A percentile compares a stretch with the other conserved stretches of the same genome.
Conservation (phyloP, 2,888 invertebrate species). For the Miltochrista miniata region DNA sequence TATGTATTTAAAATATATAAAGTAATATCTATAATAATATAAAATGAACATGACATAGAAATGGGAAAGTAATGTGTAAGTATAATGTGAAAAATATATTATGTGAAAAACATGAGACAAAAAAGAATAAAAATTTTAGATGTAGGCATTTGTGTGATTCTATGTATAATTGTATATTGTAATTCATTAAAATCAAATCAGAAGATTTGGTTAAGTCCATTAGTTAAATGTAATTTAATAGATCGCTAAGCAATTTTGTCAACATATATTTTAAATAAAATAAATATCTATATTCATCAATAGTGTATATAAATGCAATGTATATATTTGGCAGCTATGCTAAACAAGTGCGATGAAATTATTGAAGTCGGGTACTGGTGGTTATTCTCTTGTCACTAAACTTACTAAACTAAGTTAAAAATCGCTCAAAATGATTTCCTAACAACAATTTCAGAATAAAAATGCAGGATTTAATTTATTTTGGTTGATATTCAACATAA, state of each 20-base stretch:
- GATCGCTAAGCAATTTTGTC: conserved; percentile 14
- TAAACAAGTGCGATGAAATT: conserved; percentile 13
- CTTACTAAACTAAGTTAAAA: no score
- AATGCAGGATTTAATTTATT: no score
- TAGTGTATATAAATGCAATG: conserved; percentile 23
- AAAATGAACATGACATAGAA: not conserved
- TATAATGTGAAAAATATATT: conserved; percentile 18
- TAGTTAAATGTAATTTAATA: conserved; percentile 38
- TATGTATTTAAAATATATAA: not conserved
- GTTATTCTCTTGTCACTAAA: no score
- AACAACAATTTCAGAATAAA: no score
- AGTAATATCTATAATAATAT: not conserved
- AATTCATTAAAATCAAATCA: conserved; percentile 36
- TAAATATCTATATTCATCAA: conserved; percentile 5
- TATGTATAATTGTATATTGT: conserved; percentile 23
- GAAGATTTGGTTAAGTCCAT: conserved; percentile 39
- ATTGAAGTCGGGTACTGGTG: conserved; percentile 2
- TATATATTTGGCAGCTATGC: conserved; percentile 22
- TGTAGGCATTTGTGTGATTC: conserved; percentile 39
- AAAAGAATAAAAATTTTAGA: conserved; percentile 32
- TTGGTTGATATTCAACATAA: no score
- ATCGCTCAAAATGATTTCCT: no score
- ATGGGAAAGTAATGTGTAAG: conserved; percentile 5
- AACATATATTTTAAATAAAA: conserved; percentile 8
- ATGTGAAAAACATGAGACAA: conserved; percentile 22